Percentiles rank a stretch among this genome's conserved stretches.
Evolutionary conservation across 2,113 vertebrate species (phyloP).

Genomic region (Dinomys branickii): DNA sequence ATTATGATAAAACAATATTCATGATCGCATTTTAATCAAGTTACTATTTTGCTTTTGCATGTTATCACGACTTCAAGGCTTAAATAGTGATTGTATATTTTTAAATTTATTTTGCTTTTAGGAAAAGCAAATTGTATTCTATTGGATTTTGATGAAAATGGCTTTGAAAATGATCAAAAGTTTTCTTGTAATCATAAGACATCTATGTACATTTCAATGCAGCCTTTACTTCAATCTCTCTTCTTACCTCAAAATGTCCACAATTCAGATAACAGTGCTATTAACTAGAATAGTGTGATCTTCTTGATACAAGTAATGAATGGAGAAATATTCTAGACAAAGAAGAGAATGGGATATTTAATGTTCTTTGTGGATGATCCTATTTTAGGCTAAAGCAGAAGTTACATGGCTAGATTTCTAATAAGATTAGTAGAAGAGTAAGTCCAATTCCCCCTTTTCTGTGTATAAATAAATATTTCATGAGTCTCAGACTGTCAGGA

Average conservation of each 20-base stretch:
- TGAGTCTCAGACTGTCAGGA: conserved; percentile 36
- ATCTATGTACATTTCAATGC: conserved; percentile 43
- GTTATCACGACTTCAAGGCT: conserved; percentile 34
- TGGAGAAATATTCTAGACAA: conserved; percentile 19
- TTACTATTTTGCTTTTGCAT: conserved; percentile 45
- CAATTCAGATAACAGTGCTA: background rate
- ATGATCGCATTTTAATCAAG: conserved; percentile 48
- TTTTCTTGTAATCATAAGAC: conserved; percentile 52
- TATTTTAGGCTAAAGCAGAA: background rate
- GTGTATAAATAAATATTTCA: conserved; percentile 67
- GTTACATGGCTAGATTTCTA: background rate
- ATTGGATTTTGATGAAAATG: conserved; percentile 63
- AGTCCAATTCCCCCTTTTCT: background rate
- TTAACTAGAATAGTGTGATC: conserved; percentile 45
- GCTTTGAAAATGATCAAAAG: conserved; percentile 49
- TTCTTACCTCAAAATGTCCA: background rate
- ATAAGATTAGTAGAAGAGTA: background rate
- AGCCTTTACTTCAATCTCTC: background rate
- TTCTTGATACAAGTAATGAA: background rate
- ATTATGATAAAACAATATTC: conserved; percentile 51
- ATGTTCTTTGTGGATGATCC: background rate
- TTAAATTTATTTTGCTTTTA: conserved; percentile 56
- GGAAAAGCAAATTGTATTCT: conserved; percentile 16
- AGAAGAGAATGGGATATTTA: background rate
- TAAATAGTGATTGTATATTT: background rate